Conservation (phyloP, 2,888 invertebrate genomes). For the Coremacera marginata region DNA sequence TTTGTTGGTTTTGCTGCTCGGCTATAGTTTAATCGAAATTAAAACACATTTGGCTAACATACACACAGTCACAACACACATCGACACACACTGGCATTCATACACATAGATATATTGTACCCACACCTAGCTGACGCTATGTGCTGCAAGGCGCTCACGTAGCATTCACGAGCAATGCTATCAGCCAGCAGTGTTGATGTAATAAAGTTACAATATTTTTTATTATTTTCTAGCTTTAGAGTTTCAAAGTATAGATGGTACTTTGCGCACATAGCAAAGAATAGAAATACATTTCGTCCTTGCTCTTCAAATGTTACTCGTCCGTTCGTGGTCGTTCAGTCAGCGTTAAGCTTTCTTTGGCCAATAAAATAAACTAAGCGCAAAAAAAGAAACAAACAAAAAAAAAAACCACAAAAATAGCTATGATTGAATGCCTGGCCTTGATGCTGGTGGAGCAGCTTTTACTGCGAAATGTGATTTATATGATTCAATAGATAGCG, state of each 20-base stretch:
- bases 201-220: constrained; percentile 4
- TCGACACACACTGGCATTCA: neutral
- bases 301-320: neutral
- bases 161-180: no score
- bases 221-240: neutral
- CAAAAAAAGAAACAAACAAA: neutral
- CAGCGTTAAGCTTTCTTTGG: neutral
- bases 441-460: neutral
- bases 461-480: neutral
- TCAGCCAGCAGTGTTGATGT: neutral
- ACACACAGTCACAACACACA: neutral
- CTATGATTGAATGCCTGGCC: neutral
- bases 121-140: no score
- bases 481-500: neutral
- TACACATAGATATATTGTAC: neutral
- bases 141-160: no score
- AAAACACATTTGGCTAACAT: constrained; percentile 36
- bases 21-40: constrained; percentile 42
- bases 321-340: neutral
- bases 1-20: constrained; percentile 13
- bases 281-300: neutral
- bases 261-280: neutral
- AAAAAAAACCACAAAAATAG: no score
- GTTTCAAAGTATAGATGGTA: neutral
- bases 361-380: neutral